Evolutionary conservation across 1,140 invertebrate species (phyloP), one percentile per base, ranked within the genome.

Genomic region (Drosophila simulans): DNA sequence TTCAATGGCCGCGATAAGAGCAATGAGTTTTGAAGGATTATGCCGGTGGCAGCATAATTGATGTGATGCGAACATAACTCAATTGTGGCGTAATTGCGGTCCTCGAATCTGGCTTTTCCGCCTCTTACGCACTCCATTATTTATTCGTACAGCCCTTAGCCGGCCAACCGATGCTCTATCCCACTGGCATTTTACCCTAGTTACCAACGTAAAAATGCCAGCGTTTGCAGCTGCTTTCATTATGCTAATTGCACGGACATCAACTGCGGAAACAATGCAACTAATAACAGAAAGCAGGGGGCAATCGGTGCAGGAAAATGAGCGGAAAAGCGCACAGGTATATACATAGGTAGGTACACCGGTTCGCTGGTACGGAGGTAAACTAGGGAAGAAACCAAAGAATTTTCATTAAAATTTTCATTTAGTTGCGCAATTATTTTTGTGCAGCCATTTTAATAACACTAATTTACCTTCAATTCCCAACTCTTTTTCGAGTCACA

Each of bases 331-430:
- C 42, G 56, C 7, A 31, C 31, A 31, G 31, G 8, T 31, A 31
- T 8, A 31, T 8, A 31, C 1, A 1, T 31, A 31, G 2, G 3
- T 53, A 46, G 55, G 57, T 46, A 62, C 11, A 31, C 31, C 8
- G 31, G 31, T 31, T 12, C 1, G 2, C 54, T 46, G 60, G 63
- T 37, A 65, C n/a, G 8, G 0, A 31, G 31, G 31, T 10, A 12
- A 35, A 52, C 17, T 27, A 45, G 27, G 17, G 17, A 62, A 62
- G 52, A 77, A 81, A 82, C 78, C 82, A 86, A 86, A 71, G 82
- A 82, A 79, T 82, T 82, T 86, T 86, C 79, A 86, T 86, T 86
- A 89, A 84, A 88, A 83, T 80, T 83, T 82, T 88, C 84, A 88
- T 88, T 88, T 80, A 88, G 77, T 77, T 83, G 71, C 76, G 81